Evolutionary conservation across 2,113 vertebrate genomes (phyloP), one percentile per base, ranked within the genome.

Genomic region (Plectropomus leopardus): DNA sequence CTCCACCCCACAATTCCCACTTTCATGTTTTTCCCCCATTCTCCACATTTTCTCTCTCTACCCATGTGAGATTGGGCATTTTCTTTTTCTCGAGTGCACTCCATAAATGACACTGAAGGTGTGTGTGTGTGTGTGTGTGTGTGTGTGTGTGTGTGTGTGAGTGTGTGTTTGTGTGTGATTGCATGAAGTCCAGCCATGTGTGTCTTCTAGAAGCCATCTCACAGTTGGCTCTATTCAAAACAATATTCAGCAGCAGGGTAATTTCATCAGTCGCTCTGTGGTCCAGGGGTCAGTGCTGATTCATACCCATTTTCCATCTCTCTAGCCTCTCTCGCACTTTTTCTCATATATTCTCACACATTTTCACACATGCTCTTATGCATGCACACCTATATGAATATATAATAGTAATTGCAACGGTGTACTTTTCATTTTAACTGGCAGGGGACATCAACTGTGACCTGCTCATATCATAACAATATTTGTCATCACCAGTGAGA

Each of bases 201-300:
- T 83, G 85, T 85, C 86, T 48, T 85, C 86, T 48, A 50, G 74
- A 76, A 71, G 55, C 82, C 64, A 86, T 88, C 88, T 81, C 76
- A 76, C 87, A 73, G 74, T 78, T 23, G 76, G 61, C 63, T 61
- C 76, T 58, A 89, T 91, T 92, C 87, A 80, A 90, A 88, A 86
- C 84, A 89, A 78, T 88, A 88, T 89, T 90, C 87, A 90, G 45
- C 71, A 53, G 76, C 65, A 34, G 85, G 55, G 83, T 83, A 54
- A 84, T 92, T 85, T 85, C 79, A 90, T 92, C 81, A 76, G 72
- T 15, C 5, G 26, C 82, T 83, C 75, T 76, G 50, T 80, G 88
- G 81, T 90, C 57, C 76, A 74, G 70, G 57, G 83, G 82, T 89
- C 91, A 87, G 34, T 34, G 32, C 53, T 23, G 44, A 72, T 84